phyloP scores from a whole-genome alignment of 2,888 invertebrate species.

The Heterodera filipjevi region DNA sequence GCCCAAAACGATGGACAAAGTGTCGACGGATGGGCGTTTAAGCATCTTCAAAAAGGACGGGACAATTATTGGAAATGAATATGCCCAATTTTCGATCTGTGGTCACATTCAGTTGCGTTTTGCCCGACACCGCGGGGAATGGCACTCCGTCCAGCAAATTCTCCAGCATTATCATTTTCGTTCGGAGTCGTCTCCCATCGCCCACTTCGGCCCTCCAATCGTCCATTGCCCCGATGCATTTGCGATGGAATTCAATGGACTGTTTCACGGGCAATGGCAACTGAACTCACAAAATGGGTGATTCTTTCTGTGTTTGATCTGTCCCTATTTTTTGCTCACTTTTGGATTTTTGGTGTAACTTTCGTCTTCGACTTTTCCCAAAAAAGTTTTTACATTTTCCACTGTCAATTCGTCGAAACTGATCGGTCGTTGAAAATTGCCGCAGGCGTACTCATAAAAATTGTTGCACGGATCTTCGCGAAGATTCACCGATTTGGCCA shows the following conservation, averaged over 20 bases:
- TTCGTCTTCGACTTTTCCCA: conserved; percentile 9
- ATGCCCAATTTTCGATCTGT: neutral
- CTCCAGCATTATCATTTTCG: neutral
- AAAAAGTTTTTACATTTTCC: conserved; percentile 2
- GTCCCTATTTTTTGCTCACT: neutral
- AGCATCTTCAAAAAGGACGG: neutral
- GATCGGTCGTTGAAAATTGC: conserved; percentile 37
- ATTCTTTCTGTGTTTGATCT: neutral
- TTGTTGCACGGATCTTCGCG: conserved; percentile 54
- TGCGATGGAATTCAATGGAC: neutral
- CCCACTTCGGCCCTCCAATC: conserved; percentile 9
- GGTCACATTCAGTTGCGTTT: neutral
- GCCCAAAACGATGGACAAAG: conserved; percentile 20
- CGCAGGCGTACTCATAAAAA: conserved; percentile 56
- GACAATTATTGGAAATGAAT: neutral
- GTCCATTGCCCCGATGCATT: conserved; percentile 17
- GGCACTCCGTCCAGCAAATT: conserved; percentile 4
- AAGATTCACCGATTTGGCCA: conserved; percentile 39
- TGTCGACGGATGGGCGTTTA: neutral
- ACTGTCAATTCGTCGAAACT: conserved; percentile 8
- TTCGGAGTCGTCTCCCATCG: neutral
- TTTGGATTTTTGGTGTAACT: neutral
- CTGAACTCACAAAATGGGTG: conserved; percentile 1
- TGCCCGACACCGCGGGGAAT: conserved; percentile 9
- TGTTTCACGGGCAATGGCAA: conserved; percentile 27